Evolutionary conservation across 2,113 vertebrate species (phyloP).

Genomic region (Callipepla squamata): DNA sequence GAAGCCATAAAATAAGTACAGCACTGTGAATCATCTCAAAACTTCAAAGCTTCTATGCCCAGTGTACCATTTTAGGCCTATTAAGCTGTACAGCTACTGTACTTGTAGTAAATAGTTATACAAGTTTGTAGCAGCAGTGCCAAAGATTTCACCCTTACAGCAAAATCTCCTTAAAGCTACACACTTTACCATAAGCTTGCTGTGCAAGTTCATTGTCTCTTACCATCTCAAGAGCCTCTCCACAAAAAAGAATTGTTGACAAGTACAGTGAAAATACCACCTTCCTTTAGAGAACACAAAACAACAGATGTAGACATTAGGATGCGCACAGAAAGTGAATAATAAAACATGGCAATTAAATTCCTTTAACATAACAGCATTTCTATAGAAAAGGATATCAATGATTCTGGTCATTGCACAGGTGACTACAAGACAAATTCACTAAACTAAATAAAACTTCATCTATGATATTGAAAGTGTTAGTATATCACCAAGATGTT

Average conservation of each 20-base stretch:
- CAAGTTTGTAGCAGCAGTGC: conserved; percentile 9
- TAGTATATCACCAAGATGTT: background rate
- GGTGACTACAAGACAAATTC: background rate
- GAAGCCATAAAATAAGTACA: conserved; percentile 68
- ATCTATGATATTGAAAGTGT: background rate
- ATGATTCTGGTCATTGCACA: background rate
- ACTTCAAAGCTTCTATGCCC: conserved; percentile 71
- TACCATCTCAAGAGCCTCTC: background rate
- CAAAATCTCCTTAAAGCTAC: conserved; percentile 27
- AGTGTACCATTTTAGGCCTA: conserved; percentile 64
- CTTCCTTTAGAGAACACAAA: background rate
- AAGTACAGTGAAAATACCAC: background rate
- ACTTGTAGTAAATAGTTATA: conserved; percentile 72
- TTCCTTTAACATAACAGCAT: background rate
- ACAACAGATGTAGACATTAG: background rate
- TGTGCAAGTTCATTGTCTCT: rapidly evolving
- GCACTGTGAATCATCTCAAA: conserved; percentile 56
- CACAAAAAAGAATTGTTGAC: background rate
- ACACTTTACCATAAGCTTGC: background rate
- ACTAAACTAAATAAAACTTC: background rate
- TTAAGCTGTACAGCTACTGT: conserved; percentile 69
- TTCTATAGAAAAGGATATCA: background rate
- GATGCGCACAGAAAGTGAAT: background rate
- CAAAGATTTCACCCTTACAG: conserved; percentile 28
- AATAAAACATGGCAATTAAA: background rate